Percentiles rank a stretch among this genome's conserved stretches.
phyloP scores from a whole-genome alignment of 2,888 invertebrate genomes.

The Anaspis maculata region DNA sequence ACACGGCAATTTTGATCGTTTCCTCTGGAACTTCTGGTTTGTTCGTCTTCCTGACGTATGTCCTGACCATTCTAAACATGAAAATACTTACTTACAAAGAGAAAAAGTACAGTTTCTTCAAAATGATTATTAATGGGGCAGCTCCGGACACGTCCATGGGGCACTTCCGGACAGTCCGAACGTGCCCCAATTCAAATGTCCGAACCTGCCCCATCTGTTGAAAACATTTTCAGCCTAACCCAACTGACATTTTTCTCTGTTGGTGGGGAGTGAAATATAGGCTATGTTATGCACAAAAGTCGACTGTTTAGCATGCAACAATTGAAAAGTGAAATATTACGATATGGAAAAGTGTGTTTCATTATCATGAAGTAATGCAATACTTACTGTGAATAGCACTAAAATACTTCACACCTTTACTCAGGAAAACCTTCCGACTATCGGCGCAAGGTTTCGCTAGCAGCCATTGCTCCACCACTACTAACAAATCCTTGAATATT shows the following conservation, averaged over 20 bases:
- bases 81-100: neutral
- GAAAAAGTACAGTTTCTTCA: neutral
- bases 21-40: neutral
- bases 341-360: neutral
- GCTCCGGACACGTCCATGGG: neutral
- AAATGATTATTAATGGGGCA: neutral
- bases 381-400: neutral
- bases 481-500: neutral
- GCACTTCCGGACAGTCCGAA: too few species aligned
- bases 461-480: neutral
- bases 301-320: too few species aligned
- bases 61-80: neutral
- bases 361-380: neutral
- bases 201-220: neutral
- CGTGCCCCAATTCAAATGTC: neutral
- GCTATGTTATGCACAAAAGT: too few species aligned
- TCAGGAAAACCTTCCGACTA: neutral
- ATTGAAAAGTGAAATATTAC: too few species aligned
- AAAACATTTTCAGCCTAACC: neutral
- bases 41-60: neutral
- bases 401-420: neutral
- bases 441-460: neutral
- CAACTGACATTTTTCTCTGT: too few species aligned
- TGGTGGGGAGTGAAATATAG: too few species aligned
- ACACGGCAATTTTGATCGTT: neutral